A percentile compares a stretch with the other conserved stretches of the same genome.
Evolutionary conservation across 2,888 invertebrate genomes (phyloP).

Genomic region (Agrochola lychnidis): DNA sequence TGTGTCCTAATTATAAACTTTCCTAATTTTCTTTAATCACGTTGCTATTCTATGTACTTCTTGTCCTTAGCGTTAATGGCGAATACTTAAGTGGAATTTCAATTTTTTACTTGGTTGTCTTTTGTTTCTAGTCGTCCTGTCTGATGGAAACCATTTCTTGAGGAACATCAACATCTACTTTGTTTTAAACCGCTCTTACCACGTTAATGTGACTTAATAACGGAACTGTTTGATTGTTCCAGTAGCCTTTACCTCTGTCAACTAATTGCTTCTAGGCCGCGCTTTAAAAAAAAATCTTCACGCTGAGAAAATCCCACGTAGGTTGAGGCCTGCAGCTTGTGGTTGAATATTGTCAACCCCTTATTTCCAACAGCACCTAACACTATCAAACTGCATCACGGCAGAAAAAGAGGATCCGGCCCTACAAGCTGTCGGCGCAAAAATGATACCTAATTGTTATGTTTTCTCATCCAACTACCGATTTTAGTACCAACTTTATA

Average conservation of each 20-base stretch:
- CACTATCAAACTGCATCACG: too few relatives aligned
- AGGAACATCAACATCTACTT: not conserved
- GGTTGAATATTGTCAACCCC: too few relatives aligned
- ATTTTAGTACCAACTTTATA: not conserved
- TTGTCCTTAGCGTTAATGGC: constrained; percentile 71
- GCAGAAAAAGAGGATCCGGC: too few relatives aligned
- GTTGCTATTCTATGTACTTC: constrained; percentile 64
- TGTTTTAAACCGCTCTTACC: not conserved
- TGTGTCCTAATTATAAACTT: constrained; percentile 80
- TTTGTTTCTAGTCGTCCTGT: not conserved
- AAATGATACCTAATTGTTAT: too few relatives aligned
- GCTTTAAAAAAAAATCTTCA: not conserved
- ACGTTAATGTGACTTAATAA: not conserved
- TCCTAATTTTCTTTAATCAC: constrained; percentile 85
- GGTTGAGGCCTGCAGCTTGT: not conserved
- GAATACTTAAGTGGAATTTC: constrained; percentile 52
- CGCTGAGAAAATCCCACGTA: not conserved
- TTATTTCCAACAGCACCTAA: not conserved
- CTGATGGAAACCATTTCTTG: not conserved
- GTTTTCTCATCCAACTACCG: not conserved
- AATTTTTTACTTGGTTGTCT: constrained; percentile 30
- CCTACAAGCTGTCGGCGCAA: too few relatives aligned
- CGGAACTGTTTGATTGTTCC: too few relatives aligned
- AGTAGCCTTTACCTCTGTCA: not conserved
- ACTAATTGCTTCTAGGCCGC: not conserved